Evolutionary conservation across 2,797 vertebrate genomes (phyloP).

Genomic region (Halcyon badia): DNA sequence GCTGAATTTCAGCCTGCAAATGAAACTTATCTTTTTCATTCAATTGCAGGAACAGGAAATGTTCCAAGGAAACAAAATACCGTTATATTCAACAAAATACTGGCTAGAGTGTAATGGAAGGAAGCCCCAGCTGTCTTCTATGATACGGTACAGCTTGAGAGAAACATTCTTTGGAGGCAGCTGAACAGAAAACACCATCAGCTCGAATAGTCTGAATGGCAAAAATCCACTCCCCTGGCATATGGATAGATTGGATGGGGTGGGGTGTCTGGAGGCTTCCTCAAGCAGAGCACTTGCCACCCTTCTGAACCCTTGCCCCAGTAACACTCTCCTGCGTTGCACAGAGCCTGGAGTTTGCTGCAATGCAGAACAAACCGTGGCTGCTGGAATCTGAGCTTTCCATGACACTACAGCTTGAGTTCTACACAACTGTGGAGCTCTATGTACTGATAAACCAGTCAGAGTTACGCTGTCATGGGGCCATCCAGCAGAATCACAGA

Average conservation of each 20-base stretch:
- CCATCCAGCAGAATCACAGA: too few species aligned
- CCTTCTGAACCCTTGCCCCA: background rate
- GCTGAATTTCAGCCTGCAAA: constrained; percentile 57
- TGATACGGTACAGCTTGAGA: background rate
- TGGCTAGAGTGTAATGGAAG: background rate
- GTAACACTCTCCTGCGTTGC: background rate
- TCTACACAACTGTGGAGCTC: accelerated
- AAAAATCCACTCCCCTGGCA: background rate
- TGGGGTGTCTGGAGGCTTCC: background rate
- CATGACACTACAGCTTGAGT: accelerated
- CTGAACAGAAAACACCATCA: background rate
- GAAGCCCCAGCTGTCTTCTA: background rate
- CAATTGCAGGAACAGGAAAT: background rate
- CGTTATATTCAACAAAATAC: background rate
- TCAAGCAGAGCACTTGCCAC: background rate
- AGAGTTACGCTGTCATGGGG: background rate
- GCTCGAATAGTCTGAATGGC: background rate
- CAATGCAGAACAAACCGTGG: accelerated
- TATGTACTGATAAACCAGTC: accelerated
- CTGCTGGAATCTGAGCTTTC: background rate
- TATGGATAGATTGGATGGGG: accelerated
- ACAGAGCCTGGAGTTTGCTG: accelerated
- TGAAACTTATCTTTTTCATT: background rate
- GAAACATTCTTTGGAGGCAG: background rate
- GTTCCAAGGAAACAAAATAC: background rate